Conservation (phyloP, 2,888 invertebrate species). For the Hemaris fuciformis region DNA sequence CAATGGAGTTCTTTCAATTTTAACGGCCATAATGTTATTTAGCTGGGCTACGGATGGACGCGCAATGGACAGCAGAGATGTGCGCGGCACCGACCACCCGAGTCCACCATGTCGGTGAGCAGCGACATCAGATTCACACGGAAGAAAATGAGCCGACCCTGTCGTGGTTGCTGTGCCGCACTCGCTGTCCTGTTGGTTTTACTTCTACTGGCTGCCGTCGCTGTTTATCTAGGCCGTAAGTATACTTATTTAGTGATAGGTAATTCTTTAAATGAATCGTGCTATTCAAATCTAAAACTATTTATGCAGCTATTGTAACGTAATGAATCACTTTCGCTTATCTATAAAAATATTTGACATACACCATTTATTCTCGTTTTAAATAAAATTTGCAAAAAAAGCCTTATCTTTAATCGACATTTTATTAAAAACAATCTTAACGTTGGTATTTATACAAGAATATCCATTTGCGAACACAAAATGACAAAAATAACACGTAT, state of each 20-base stretch:
- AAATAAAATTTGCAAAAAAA: too few relatives aligned
- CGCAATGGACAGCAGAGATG: conserved; percentile 61
- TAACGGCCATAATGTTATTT: conserved; percentile 17
- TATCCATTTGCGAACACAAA: not conserved
- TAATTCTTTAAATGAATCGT: not conserved
- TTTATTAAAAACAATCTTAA: not conserved
- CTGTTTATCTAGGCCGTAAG: conserved; percentile 84
- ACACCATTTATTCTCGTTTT: too few relatives aligned
- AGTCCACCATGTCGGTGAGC: conserved; percentile 92
- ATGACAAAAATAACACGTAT: not conserved
- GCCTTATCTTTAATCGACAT: too few relatives aligned
- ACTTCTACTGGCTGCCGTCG: conserved; percentile 82
- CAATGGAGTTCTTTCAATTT: too few relatives aligned
- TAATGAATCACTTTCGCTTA: not conserved
- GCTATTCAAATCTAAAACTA: not conserved
- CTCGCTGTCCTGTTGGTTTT: conserved; percentile 91
- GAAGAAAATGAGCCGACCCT: conserved; percentile 90
- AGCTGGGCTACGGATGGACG: conserved; percentile 74
- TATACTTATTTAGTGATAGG: conserved; percentile 32
- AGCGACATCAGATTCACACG: conserved; percentile 94
- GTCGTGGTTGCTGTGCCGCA: conserved; percentile 93
- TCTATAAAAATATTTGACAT: not conserved
- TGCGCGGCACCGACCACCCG: conserved; percentile 79
- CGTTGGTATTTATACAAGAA: not conserved
- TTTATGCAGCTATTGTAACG: not conserved